A percentile compares a stretch with the other conserved stretches of the same genome.
Conservation (phyloP, 2,113 vertebrate genomes). For the Microtus richardsoni region DNA sequence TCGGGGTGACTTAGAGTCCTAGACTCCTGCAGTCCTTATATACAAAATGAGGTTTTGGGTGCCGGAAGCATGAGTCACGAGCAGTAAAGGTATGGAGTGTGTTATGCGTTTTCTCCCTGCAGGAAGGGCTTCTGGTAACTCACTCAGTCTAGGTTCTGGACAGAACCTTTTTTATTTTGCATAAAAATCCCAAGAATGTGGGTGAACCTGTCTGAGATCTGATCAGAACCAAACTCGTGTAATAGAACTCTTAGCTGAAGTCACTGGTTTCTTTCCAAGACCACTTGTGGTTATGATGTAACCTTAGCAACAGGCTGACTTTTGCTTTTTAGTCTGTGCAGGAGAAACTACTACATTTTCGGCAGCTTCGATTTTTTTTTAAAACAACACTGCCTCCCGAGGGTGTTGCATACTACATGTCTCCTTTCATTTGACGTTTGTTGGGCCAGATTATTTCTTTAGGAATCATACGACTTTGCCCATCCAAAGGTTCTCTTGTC, state of each 20-base stretch:
- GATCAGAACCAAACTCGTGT: conserved; percentile 70
- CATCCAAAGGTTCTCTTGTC: background rate
- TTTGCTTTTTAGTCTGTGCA: background rate
- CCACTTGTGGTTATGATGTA: conserved; percentile 24
- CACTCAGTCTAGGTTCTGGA: conserved; percentile 79
- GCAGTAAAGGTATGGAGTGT: conserved; percentile 85
- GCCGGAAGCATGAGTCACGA: conserved; percentile 78
- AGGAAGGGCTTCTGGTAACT: conserved; percentile 76
- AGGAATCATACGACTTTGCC: background rate
- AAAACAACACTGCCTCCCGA: background rate
- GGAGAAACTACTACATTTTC: background rate
- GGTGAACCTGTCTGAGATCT: conserved; percentile 75
- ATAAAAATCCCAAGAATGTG: conserved; percentile 76
- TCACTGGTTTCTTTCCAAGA: background rate
- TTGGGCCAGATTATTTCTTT: background rate
- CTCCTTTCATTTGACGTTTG: background rate
- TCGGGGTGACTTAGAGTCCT: conserved; percentile 79
- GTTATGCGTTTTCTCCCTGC: conserved; percentile 63
- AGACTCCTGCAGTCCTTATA: conserved; percentile 76
- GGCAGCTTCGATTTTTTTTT: conserved; percentile 35
- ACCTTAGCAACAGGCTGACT: background rate
- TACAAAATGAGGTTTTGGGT: conserved; percentile 80
- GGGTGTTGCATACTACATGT: background rate
- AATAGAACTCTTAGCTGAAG: conserved; percentile 49
- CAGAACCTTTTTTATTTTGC: conserved; percentile 69